These are phyloP conservation scores for Drosophila tanythrix DNA, from an alignment of 2,888 invertebrate species.

Conservation along the genomic window DNA sequence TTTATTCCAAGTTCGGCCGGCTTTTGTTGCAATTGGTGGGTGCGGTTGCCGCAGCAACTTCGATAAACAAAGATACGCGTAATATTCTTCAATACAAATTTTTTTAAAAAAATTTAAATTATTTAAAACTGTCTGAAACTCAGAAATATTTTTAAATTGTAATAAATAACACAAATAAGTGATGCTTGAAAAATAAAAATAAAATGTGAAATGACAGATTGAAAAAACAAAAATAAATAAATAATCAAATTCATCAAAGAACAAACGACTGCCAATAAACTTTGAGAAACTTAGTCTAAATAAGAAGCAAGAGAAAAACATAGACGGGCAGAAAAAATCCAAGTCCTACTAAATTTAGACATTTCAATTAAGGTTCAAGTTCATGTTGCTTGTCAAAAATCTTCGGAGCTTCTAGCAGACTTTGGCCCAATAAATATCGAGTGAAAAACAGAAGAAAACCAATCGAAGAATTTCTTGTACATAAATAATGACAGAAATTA, in stretches of 20 bases:
- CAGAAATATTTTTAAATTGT: neutral
- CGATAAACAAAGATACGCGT: conserved; percentile 40
- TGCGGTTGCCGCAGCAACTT: conserved; percentile 39
- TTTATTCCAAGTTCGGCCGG: conserved; percentile 80
- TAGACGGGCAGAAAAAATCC: neutral
- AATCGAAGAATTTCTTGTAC: neutral
- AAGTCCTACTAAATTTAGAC: conserved; percentile 29
- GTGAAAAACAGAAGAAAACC: conserved; percentile 6
- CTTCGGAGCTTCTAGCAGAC: conserved; percentile 8
- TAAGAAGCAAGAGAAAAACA: neutral
- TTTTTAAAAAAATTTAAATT: conserved; percentile 1
- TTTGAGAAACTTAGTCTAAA: conserved; percentile 5
- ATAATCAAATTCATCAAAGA: neutral
- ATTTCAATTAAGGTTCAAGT: conserved; percentile 58
- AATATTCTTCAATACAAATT: conserved; percentile 18
- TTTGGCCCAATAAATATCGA: conserved; percentile 16
- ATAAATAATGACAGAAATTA: conserved; percentile 63
- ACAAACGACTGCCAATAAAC: conserved; percentile 16
- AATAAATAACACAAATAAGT: neutral
- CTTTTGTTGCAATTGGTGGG: conserved; percentile 71
- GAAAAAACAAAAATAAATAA: neutral
- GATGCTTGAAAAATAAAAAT: neutral
- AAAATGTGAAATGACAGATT: neutral
- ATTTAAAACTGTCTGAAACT: neutral
- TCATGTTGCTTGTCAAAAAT: conserved; percentile 48